These are phyloP conservation scores for Acanthosepion pharaonis DNA, from an alignment of 2,888 invertebrate species.

Conservation along the genomic window DNA sequence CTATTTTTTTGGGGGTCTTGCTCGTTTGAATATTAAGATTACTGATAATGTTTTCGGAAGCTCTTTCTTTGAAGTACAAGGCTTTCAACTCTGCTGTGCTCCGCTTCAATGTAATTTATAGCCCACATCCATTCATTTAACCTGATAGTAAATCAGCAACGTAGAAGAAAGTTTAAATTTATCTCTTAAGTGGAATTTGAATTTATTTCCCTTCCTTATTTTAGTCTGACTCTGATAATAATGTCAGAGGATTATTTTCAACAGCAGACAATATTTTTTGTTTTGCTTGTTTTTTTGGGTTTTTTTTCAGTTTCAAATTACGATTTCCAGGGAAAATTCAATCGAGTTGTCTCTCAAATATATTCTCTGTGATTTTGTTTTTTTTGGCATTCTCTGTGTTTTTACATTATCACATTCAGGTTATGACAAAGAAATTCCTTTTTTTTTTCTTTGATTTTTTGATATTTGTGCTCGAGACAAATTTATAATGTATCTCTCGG, in stretches of 20 bases:
- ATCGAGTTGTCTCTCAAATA: too few species aligned
- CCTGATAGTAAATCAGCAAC: not conserved
- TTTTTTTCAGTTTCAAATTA: too few species aligned
- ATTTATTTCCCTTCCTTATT: not conserved
- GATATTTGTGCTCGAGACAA: too few species aligned
- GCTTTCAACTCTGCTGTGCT: not conserved
- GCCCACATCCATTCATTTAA: not conserved
- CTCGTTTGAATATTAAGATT: not conserved
- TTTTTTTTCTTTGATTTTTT: too few species aligned
- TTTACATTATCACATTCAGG: too few species aligned
- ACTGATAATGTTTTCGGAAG: not conserved
- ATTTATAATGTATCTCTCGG: too few species aligned
- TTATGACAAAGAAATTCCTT: too few species aligned
- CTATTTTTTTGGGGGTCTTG: not conserved
- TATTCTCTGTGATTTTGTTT: too few species aligned
- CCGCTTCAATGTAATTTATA: not conserved
- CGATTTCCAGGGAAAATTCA: too few species aligned
- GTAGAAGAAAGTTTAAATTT: not conserved
- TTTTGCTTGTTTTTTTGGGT: not conserved
- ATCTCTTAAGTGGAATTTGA: conserved; percentile 24
- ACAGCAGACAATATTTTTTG: not conserved
- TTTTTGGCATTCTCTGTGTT: too few species aligned
- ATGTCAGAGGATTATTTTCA: not conserved
- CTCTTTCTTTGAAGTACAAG: not conserved
- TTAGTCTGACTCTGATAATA: not conserved